Base-by-base conservation (phyloP, 2,888 invertebrate genomes). In the Shargacucullia verbasci region DNA sequence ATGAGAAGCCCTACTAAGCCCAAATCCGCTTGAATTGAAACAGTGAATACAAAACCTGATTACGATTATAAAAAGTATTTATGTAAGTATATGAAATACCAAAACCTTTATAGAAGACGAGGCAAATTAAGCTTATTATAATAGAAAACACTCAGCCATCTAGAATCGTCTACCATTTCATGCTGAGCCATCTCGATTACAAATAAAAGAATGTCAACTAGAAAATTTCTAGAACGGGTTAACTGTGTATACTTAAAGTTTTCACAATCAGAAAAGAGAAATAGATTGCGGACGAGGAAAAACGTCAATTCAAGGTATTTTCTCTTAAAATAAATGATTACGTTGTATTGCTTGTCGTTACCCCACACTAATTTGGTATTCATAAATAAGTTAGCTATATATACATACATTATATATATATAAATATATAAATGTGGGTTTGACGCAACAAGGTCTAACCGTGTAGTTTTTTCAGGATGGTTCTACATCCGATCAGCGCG, bases 401-500 rank as follows among this genome's bases (percentile, higher is more conserved):
- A n/a, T n/a, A n/a, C n/a, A n/a, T n/a, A n/a, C n/a, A n/a, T n/a
- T n/a, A n/a, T n/a, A n/a, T n/a, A n/a, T n/a, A n/a, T n/a, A n/a
- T n/a, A n/a, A n/a, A n/a, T n/a, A n/a, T n/a, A 34, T 35, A 6
- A 27, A 38, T 13, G 41, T 57, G 14, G 44, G 43, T 54, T 39
- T 47, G 49, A 46, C 27, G 45, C 15, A 54, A 47, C 58, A 49
- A 63, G 60, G 61, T 75, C 76, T 83, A 72, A 84, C 75, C 20
- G 61, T 66, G 57, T 44, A 44, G 56, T 81, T 72, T 73, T 90
- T 89, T 75, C 92, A 93, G 93, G 92, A 20, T 94, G 93, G 94
- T 94, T 93, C 85, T 94, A 94, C 82, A 92, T 94, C 58, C 86
- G 92, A 25, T 94, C 94, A 20, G 92, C 94, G 53, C 92, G 94